Percentiles rank a stretch among this genome's conserved stretches.
Evolutionary conservation across 1,140 invertebrate species (phyloP).

Genomic region (Acyrthosiphon pisum): DNA sequence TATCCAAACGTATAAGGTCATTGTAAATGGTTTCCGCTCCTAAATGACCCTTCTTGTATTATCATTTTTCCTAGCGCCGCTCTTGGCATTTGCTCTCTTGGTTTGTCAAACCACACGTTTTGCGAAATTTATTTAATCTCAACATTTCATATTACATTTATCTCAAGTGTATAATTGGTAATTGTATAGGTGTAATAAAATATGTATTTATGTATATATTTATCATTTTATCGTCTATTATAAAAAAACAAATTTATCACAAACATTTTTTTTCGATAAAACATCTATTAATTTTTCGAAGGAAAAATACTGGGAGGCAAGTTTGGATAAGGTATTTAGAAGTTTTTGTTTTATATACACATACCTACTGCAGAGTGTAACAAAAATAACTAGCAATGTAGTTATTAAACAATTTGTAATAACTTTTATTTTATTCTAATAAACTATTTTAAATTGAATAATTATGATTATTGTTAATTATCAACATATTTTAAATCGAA

Average conservation of each 20-base stretch:
- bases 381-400: not conserved
- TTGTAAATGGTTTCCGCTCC: constrained; percentile 30
- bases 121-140: not conserved
- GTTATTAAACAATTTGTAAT: not conserved
- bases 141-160: not conserved
- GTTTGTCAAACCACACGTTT: not conserved
- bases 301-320: not conserved
- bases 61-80: not conserved
- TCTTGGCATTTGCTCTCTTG: not conserved
- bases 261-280: no score
- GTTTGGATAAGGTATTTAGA: not conserved
- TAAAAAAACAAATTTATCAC: no score
- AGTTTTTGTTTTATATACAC: not conserved
- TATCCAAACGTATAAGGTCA: constrained; percentile 33
- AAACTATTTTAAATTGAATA: no score
- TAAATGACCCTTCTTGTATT: constrained; percentile 11
- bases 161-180: not conserved
- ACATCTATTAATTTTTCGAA: no score
- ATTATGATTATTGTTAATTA: no score
- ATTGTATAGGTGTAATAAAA: not conserved
- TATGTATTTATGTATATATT: not conserved
- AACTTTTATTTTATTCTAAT: not conserved
- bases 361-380: not conserved
- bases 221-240: not conserved
- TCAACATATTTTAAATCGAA: no score